A percentile compares a stretch with the other conserved stretches of the same genome.
Evolutionary conservation across 2,113 vertebrate genomes (phyloP).

Genomic region (Falcunculus frontatus): DNA sequence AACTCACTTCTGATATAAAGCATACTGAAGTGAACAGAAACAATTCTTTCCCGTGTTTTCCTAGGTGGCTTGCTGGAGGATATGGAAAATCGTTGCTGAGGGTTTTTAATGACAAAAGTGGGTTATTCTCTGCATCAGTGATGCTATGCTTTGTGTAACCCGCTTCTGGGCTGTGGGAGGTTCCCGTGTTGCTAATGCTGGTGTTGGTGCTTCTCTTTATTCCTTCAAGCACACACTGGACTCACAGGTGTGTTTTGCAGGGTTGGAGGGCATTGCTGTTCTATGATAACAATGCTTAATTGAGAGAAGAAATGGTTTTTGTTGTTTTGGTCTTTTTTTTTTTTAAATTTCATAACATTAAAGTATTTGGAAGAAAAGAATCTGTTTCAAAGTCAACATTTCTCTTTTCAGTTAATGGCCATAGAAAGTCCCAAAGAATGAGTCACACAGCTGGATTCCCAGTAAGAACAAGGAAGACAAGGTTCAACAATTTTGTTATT

Average conservation of each 20-base stretch:
- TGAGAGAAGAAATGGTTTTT: neutral
- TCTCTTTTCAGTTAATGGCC: neutral
- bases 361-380: neutral
- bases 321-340: neutral
- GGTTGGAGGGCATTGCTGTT: neutral
- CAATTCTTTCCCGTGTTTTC: neutral
- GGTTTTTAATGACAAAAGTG: neutral
- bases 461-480: slow-evolving; percentile 16
- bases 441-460: slow-evolving; percentile 29
- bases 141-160: neutral
- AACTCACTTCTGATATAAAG: fast-evolving
- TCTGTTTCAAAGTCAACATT: slow-evolving; percentile 14
- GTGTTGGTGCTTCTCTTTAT: neutral
- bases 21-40: neutral
- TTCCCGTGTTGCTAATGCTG: fast-evolving
- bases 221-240: too few relatives aligned
- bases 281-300: neutral
- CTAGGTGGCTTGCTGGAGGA: neutral
- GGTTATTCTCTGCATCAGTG: neutral
- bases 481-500: slow-evolving; percentile 3
- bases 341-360: neutral
- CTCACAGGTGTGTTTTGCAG: neutral
- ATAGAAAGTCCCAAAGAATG: slow-evolving; percentile 21
- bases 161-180: neutral
- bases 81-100: neutral